A percentile compares a stretch with the other conserved stretches of the same genome.
Evolutionary conservation across 1,140 invertebrate species (phyloP).

Genomic region (Drosophila baimaii): DNA sequence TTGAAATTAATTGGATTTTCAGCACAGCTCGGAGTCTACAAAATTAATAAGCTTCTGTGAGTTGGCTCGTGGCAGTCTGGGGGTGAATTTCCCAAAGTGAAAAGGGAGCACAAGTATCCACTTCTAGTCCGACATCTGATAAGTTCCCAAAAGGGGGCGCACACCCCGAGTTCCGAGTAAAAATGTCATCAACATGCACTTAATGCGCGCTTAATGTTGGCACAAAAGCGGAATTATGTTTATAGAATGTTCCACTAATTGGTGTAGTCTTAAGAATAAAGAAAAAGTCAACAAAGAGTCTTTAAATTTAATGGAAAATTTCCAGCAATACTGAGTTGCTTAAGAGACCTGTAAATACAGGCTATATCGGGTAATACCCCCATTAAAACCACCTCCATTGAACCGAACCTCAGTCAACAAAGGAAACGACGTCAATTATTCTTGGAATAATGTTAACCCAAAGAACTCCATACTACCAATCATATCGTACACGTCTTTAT

Average conservation of each 20-base stretch:
- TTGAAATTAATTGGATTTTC: constrained; percentile 77
- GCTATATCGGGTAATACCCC: constrained; percentile 1
- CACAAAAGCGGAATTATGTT: constrained; percentile 10
- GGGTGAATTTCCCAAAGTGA: neutral
- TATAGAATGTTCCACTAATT: neutral
- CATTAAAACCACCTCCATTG: neutral
- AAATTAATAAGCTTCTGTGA: constrained; percentile 20
- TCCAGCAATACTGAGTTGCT: too few relatives aligned
- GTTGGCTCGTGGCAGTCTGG: neutral
- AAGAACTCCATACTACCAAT: neutral
- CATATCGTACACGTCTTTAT: neutral
- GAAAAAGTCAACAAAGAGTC: neutral
- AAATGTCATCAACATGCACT: constrained; percentile 1
- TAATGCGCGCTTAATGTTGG: neutral
- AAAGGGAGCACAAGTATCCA: constrained; percentile 20
- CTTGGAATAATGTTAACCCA: constrained; percentile 1
- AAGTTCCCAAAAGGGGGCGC: neutral
- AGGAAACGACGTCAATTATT: neutral
- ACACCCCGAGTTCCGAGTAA: neutral
- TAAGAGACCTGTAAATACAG: neutral
- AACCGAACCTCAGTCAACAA: constrained; percentile 10
- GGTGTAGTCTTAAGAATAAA: neutral
- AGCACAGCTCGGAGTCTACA: constrained; percentile 26
- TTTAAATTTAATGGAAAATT: too few relatives aligned
- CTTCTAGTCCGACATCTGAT: constrained; percentile 6